Conservation (phyloP, 2,888 invertebrate species). For the Pemphredon lugubris region DNA sequence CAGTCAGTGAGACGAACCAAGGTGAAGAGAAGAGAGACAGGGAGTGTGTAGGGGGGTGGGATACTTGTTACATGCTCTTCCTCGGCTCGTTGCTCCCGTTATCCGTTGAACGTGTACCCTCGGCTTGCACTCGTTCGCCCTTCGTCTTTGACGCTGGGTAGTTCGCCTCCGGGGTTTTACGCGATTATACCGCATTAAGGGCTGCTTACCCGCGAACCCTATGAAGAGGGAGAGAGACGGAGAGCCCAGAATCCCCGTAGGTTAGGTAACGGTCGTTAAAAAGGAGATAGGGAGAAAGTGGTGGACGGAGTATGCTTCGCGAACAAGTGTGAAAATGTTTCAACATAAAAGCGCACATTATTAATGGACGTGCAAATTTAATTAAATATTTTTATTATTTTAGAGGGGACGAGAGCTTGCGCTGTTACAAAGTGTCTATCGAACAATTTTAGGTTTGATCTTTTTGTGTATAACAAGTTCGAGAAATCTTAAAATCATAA, state of each 20-base stretch:
- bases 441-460: too few relatives aligned
- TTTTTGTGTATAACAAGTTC: too few relatives aligned
- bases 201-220: constrained; percentile 30
- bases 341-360: constrained; percentile 51
- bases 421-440: too few relatives aligned
- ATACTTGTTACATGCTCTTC: constrained; percentile 36
- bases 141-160: constrained; percentile 57
- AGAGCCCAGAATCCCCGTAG: constrained; percentile 24
- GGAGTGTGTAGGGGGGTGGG: not conserved
- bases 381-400: constrained; percentile 71
- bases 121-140: constrained; percentile 14
- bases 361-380: constrained; percentile 64
- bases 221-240: not conserved
- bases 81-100: constrained; percentile 27
- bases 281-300: not conserved
- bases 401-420: too few relatives aligned
- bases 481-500: too few relatives aligned
- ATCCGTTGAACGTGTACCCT: constrained; percentile 7
- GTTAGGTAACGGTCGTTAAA: too few relatives aligned
- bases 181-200: constrained; percentile 54
- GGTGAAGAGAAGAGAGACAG: too few relatives aligned
- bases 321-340: constrained; percentile 19
- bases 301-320: not conserved
- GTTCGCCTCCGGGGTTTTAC: constrained; percentile 52
- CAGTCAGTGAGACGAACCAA: constrained; percentile 15